Conservation (phyloP, 2,888 invertebrate species). For the Trachelus troglodyta region DNA sequence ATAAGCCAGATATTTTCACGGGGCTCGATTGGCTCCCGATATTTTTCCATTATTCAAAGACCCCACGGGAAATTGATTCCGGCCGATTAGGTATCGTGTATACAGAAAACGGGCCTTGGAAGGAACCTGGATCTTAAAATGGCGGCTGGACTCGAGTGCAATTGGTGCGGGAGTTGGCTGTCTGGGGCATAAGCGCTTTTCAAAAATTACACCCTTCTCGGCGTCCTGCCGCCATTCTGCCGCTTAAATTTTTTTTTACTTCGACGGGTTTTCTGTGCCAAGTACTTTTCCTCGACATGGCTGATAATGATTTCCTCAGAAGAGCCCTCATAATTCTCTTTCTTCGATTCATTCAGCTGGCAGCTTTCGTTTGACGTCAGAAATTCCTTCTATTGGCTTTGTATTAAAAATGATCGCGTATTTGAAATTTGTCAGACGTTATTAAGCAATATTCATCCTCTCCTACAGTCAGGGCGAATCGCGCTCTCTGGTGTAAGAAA, state of each 20-base stretch:
- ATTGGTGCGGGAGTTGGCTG: neutral
- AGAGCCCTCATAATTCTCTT: neutral
- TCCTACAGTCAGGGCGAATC: neutral
- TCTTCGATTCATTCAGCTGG: neutral
- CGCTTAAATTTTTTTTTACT: neutral
- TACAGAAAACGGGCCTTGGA: neutral
- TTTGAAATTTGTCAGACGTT: neutral
- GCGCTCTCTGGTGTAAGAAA: neutral
- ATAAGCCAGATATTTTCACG: conserved; percentile 2
- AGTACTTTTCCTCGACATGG: neutral
- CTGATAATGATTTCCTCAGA: neutral
- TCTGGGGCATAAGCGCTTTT: neutral
- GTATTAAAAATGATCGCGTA: too few species aligned
- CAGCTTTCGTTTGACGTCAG: neutral
- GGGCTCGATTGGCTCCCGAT: neutral
- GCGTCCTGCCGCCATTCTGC: neutral
- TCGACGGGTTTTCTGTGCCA: neutral
- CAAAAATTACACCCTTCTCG: neutral
- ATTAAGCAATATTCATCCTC: neutral
- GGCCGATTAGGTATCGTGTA: neutral
- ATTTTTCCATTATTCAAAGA: conserved; percentile 6
- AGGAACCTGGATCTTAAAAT: neutral
- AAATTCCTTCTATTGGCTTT: neutral
- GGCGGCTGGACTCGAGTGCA: neutral
- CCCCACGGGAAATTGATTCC: conserved; percentile 6